These are phyloP conservation scores for Erythrolamprus reginae DNA, from an alignment of 2,113 vertebrate species.

Conservation along the genomic window DNA sequence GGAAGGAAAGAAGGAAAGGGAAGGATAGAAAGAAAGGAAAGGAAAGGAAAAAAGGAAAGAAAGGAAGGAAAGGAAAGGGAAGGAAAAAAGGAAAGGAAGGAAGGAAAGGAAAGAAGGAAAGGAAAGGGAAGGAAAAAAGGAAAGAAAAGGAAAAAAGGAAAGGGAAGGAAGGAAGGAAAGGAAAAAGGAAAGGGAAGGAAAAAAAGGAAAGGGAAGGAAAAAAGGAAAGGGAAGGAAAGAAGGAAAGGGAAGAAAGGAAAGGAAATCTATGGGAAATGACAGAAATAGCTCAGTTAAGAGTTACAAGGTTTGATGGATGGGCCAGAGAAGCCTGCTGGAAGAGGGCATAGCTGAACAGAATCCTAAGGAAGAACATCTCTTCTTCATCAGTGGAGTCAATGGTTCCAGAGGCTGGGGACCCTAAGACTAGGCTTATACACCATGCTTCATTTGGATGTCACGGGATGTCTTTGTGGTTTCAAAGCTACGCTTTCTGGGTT, in stretches of 20 bases:
- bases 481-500: neutral
- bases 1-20: no score
- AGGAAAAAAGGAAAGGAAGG: no score
- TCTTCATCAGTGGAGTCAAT: neutral
- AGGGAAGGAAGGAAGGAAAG: no score
- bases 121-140: fast-evolving
- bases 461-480: neutral
- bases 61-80: no score
- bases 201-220: neutral
- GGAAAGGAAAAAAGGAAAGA: no score
- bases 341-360: neutral
- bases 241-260: neutral
- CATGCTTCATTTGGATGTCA: neutral
- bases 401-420: neutral
- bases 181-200: no score
- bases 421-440: neutral
- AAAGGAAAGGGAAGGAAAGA: neutral
- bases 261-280: neutral
- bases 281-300: neutral
- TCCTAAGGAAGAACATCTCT: neutral
- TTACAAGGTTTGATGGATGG: neutral
- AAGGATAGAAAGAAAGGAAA: no score
- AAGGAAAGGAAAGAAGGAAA: no score
- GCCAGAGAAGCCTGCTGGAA: neutral
- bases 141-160: no score